phyloP scores from a whole-genome alignment of 2,888 invertebrate species.

The Cactoblastis cactorum region DNA sequence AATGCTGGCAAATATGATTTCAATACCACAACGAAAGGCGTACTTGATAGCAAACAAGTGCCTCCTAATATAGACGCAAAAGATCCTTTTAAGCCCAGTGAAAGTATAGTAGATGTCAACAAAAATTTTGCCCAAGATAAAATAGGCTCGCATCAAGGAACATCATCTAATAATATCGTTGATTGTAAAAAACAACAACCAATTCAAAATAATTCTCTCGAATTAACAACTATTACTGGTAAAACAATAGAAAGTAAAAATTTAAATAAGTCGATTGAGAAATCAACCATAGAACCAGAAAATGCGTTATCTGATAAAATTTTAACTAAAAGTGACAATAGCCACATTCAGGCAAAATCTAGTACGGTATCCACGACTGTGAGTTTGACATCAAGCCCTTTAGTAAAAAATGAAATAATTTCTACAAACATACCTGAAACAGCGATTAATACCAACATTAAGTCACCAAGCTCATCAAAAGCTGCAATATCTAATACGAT shows the following conservation, averaged over 20 bases:
- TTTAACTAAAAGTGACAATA: background rate
- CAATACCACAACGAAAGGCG: background rate
- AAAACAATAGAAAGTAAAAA: background rate
- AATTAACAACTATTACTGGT: background rate
- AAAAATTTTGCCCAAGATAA: slow-evolving; percentile 6
- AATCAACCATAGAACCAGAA: background rate
- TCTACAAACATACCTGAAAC: background rate
- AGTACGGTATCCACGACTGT: background rate
- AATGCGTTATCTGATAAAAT: background rate
- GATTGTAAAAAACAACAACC: slow-evolving; percentile 35
- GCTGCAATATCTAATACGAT: slow-evolving; percentile 17
- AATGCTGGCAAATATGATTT: slow-evolving; percentile 6
- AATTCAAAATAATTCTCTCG: slow-evolving; percentile 37
- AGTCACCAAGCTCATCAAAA: background rate
- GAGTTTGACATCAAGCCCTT: background rate
- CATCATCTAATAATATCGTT: background rate
- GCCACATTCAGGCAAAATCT: background rate
- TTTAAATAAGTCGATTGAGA: background rate
- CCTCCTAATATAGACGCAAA: background rate
- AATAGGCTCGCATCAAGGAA: background rate
- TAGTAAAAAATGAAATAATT: background rate
- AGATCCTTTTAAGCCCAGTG: background rate
- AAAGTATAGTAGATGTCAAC: slow-evolving; percentile 1
- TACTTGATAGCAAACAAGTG: background rate
- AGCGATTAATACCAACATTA: background rate